Evolutionary conservation across 2,113 vertebrate genomes (phyloP).

Genomic region (Halichoeres trimaculatus): DNA sequence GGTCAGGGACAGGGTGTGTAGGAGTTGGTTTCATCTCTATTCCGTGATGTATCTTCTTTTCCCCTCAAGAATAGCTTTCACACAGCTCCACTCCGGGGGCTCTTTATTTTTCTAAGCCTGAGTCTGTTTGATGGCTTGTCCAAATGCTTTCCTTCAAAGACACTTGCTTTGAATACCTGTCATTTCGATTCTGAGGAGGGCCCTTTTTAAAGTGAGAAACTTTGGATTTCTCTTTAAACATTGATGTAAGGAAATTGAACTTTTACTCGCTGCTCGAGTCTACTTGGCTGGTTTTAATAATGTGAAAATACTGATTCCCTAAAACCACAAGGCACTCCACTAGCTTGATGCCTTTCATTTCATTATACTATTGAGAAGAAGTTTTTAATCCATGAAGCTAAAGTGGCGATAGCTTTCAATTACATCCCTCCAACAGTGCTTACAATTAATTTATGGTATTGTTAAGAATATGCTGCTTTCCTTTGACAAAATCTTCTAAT

Average conservation of each 20-base stretch:
- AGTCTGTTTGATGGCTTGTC: slow-evolving; percentile 60
- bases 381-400: background rate
- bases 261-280: slow-evolving; percentile 11
- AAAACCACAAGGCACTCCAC: background rate
- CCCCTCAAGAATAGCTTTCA: slow-evolving; percentile 66
- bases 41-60: slow-evolving; percentile 67
- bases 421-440: background rate
- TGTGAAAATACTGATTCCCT: slow-evolving; percentile 5
- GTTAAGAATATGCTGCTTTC: background rate
- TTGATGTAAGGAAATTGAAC: slow-evolving; percentile 1
- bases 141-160: slow-evolving; percentile 50
- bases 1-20: slow-evolving; percentile 78
- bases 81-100: slow-evolving; percentile 39
- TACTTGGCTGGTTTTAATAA: slow-evolving; percentile 10
- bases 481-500: slow-evolving; percentile 7
- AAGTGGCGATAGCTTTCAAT: slow-evolving; percentile 8
- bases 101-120: slow-evolving; percentile 64
- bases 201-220: slow-evolving; percentile 16
- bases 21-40: slow-evolving; percentile 70
- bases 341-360: background rate
- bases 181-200: slow-evolving; percentile 15
- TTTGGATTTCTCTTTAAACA: background rate
- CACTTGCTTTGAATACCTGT: slow-evolving; percentile 40
- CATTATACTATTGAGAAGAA: slow-evolving; percentile 7
- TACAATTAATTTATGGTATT: background rate